Base-by-base conservation (phyloP, 2,888 invertebrate species). In the Nomada flava region DNA sequence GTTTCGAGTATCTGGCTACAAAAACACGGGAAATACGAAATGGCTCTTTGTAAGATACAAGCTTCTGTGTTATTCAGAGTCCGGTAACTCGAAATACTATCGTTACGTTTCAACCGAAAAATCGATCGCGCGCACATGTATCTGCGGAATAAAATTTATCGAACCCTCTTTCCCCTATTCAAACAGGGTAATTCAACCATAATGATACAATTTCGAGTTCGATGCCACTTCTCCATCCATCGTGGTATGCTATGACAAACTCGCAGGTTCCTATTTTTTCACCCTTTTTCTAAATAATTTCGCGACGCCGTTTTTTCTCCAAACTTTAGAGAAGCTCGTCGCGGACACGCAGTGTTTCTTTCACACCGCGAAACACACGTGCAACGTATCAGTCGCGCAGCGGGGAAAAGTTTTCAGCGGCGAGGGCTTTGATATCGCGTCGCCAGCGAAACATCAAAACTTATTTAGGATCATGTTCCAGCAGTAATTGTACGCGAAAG, bases 401-500 rank as follows among this genome's bases (percentile, higher is more conserved):
- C 11, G 29, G 47, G 72, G 72, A 26, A 75, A 75, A 79, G 11
- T 79, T 82, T 20, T 36, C 70, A 18, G 44, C 79, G 57, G 67
- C 67, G 47, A 53, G 55, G 36, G 20, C 13, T 9, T 29, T 42
- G 44, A 57, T 67, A 62, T 71, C 71, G 70, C 42, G 44, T 55
- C 15, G 26, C 42, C 50, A 59, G 13, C 60, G 42, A 52, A 63
- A 78, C 76, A 81, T 84, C 76, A 73, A 81, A 86, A 86, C 76
- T 86, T 82, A 78, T 75, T 77, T 74, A 76, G 72, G 76, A 76
- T 86, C 87, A 70, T 86, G 73, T 82, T 84, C 73, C 50, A 70
- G 59, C 65, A 52, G 73, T 82, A 82, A 82, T 82, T 82, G 82
- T 81, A 72, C 82, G 55, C 69, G 55, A 42, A 42, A 70, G 81